Percentiles rank a stretch among this genome's conserved stretches.
Conservation (phyloP, 2,113 vertebrate species). For the Marmota flaviventris region DNA sequence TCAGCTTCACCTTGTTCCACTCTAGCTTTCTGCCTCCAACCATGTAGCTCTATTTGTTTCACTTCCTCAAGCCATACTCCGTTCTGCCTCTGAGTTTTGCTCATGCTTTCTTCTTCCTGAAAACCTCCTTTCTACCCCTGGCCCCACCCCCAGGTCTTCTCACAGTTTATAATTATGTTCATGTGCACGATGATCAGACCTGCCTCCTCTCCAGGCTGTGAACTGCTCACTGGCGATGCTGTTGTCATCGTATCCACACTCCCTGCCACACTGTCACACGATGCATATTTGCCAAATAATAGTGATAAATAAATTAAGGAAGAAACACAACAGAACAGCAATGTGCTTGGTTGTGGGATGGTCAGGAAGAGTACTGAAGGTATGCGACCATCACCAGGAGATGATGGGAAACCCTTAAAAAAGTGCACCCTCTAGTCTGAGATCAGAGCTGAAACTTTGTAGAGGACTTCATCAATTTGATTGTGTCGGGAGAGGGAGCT, state of each 20-base stretch:
- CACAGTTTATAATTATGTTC: not conserved
- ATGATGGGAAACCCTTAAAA: not conserved
- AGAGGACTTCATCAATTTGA: not conserved
- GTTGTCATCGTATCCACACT: not conserved
- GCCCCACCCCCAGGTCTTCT: not conserved
- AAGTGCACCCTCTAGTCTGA: not conserved
- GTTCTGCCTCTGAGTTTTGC: not conserved
- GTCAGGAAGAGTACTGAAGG: not conserved
- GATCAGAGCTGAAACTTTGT: not conserved
- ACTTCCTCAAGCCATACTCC: slow-evolving; percentile 55
- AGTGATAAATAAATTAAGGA: not conserved
- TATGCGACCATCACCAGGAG: not conserved
- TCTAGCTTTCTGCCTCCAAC: slow-evolving; percentile 30
- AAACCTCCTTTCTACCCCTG: not conserved
- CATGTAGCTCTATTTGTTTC: slow-evolving; percentile 12
- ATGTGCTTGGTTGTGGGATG: not conserved
- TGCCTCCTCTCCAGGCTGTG: not conserved
- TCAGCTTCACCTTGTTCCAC: not conserved
- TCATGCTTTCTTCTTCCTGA: slow-evolving; percentile 51
- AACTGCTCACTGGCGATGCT: slow-evolving; percentile 1
- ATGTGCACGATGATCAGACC: not conserved
- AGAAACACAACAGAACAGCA: not conserved
- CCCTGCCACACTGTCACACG: not conserved
- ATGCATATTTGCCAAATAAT: not conserved
- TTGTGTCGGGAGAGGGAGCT: not conserved